Base-by-base conservation (phyloP, 2,888 invertebrate species). In the Biston betularia region DNA sequence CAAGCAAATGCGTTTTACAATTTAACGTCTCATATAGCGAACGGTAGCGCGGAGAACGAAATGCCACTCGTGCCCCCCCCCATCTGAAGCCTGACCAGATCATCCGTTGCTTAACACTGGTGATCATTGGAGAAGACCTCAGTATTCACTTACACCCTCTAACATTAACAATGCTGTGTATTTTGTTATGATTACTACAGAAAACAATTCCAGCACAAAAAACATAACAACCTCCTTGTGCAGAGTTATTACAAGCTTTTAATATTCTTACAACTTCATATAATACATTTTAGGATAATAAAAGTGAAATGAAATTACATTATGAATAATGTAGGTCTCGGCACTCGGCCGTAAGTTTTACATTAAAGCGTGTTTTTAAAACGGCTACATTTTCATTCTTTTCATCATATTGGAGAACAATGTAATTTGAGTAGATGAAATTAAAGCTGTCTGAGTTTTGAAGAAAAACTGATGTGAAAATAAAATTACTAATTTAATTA, bases 251-350 rank as follows among this genome's bases (percentile, higher is more conserved):
- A 52, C 24, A 34, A 14, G 35, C 35, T 52, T 52, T 52, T 52
- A 54, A 15, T 40, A 55, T 53, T 60, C 42, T 52, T 35, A 62
- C 40, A 56, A 40, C 11, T 46, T 24, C 11, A 46, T 40, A 9
- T 34, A 45, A 53, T 33, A 24, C 11, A 40, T 48, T 64, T 58
- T 48, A 48, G 48, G 59, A 48, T 42, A 55, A 49, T 65, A 65
- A 59, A 64, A 59, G 59, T 65, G 54, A 54, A 59, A 65, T 55
- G 54, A 49, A 59, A 65, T 48, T 48, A 12, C 34, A 10, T 24
- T 52, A 14, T 53, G 54, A 59, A 49, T 49, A 58, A 53, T 35
- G n/a, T 40, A 40, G 35, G 58, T 54, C 48, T 48, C 48, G 45
- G 53, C 34, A 33, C 44, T 42, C 40, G 53, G 24, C 15, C 24